phyloP scores from a whole-genome alignment of 2,113 vertebrate genomes.

The Hippocampus zosterae region DNA sequence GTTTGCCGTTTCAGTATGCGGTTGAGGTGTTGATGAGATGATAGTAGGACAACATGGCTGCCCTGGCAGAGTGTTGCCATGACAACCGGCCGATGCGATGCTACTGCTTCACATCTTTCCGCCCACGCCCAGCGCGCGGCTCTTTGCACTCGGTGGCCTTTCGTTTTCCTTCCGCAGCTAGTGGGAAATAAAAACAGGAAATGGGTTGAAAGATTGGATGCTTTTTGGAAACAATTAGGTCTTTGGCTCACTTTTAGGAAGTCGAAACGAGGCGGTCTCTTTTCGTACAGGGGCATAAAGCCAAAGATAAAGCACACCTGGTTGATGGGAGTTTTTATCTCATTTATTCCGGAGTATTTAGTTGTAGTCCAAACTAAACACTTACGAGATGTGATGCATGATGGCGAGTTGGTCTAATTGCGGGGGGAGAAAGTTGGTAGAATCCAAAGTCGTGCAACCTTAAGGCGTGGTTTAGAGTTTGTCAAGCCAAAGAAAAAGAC shows the following conservation, averaged over 20 bases:
- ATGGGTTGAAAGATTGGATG: neutral
- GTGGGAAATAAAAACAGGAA: neutral
- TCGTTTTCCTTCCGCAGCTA: neutral
- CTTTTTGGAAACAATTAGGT: neutral
- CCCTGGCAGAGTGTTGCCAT: conserved; percentile 3
- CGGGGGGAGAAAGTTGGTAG: no score
- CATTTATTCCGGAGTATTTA: no score
- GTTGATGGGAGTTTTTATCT: no score
- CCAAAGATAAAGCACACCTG: no score
- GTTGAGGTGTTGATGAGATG: neutral
- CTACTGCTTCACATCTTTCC: neutral
- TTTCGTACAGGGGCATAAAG: no score
- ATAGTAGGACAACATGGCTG: conserved; percentile 1
- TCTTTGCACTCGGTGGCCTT: conserved; percentile 5
- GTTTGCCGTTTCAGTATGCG: neutral
- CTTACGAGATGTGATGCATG: no score
- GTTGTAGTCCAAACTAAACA: no score
- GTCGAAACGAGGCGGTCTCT: neutral
- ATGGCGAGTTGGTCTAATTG: no score
- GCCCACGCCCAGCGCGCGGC: neutral
- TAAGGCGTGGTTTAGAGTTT: no score
- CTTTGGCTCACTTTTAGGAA: neutral
- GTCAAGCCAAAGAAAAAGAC: no score
- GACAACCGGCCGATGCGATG: conserved; percentile 2
- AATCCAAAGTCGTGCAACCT: no score